Evolutionary conservation across 92 coral and sea anemone genomes (phyloP).

Genomic region (Palythoa grandiflora): DNA sequence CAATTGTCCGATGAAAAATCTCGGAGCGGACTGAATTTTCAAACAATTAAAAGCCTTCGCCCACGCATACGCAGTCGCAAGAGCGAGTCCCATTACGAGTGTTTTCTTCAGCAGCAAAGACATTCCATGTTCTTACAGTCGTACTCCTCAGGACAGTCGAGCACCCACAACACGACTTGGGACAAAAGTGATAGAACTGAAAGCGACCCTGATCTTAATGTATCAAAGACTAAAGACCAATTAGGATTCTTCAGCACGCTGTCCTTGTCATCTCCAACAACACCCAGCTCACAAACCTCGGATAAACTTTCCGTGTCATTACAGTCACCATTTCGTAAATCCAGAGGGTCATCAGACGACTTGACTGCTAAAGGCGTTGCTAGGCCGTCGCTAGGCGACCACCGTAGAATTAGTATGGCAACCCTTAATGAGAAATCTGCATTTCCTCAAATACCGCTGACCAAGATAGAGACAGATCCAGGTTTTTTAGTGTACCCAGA

Average conservation of each 20-base stretch:
- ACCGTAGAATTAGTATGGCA: conserved; percentile 25
- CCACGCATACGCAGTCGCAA: conserved; percentile 21
- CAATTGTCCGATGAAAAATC: conserved; percentile 42
- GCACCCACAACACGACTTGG: conserved; percentile 2
- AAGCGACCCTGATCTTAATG: neutral
- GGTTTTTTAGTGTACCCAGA: conserved; percentile 88
- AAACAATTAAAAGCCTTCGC: neutral
- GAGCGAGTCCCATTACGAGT: conserved; percentile 69
- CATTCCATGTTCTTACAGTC: conserved; percentile 79
- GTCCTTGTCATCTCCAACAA: neutral
- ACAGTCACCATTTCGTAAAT: neutral
- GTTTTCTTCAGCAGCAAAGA: conserved; percentile 77
- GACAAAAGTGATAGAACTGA: neutral
- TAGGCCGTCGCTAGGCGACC: conserved; percentile 12
- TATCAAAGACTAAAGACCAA: neutral
- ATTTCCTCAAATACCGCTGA: conserved; percentile 25
- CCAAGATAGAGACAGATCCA: conserved; percentile 72
- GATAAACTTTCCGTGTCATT: neutral
- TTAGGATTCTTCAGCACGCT: neutral
- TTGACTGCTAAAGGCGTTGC: neutral
- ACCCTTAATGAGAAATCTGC: conserved; percentile 21
- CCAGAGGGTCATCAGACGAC: conserved; percentile 3
- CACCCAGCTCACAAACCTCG: neutral
- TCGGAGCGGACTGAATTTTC: neutral
- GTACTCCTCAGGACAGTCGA: conserved; percentile 58